Percentiles rank a stretch among this genome's conserved stretches.
phyloP scores from a whole-genome alignment of 2,113 vertebrate genomes.

The Psephotus haematonotus region DNA sequence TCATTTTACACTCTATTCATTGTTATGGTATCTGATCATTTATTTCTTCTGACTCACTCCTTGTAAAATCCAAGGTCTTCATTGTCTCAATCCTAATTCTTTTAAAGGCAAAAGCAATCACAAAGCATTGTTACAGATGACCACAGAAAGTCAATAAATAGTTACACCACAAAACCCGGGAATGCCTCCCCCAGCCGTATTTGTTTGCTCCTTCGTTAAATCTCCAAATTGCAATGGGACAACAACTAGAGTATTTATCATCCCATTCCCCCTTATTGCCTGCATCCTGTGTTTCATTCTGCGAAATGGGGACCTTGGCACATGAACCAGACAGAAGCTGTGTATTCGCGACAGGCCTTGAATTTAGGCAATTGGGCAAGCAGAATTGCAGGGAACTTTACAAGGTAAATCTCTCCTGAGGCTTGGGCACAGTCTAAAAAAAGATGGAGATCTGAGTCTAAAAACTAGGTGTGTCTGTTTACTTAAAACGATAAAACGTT shows the following conservation, averaged over 20 bases:
- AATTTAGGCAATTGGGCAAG: not conserved
- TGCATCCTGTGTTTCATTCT: not conserved
- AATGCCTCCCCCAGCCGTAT: not conserved
- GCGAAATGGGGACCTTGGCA: not conserved
- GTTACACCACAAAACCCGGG: not conserved
- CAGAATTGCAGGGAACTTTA: not conserved
- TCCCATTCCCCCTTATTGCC: not conserved
- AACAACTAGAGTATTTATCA: not conserved
- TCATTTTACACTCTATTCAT: not conserved
- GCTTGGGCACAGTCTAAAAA: conserved; percentile 8
- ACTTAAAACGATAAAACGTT: not conserved
- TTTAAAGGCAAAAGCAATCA: not conserved
- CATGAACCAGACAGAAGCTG: not conserved
- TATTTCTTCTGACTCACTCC: not conserved
- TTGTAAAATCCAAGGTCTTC: not conserved
- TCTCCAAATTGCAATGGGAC: not conserved
- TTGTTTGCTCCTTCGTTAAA: not conserved
- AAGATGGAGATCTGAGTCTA: not conserved
- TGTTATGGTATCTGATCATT: not conserved
- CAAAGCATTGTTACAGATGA: not conserved
- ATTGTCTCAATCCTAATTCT: not conserved
- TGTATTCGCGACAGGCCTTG: not conserved
- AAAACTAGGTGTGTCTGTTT: conserved; percentile 32
- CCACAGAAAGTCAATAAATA: not conserved
- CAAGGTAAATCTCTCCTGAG: not conserved